Evolutionary conservation across 2,888 invertebrate species (phyloP).

Genomic region (Geotrupes spiniger): DNA sequence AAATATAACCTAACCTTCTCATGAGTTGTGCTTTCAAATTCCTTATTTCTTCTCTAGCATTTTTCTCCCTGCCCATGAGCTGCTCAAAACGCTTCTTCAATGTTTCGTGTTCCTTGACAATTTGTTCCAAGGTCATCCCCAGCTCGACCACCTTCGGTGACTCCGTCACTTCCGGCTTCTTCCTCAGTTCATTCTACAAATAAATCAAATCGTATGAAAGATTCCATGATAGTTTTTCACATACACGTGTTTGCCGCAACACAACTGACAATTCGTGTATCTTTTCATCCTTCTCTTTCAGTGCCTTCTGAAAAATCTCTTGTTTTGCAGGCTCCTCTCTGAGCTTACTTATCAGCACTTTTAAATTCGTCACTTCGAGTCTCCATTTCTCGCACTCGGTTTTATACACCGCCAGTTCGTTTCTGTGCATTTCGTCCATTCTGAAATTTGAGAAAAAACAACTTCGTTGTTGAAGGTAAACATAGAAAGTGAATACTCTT

Average conservation of each 20-base stretch:
- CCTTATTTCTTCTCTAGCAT: conserved; percentile 51
- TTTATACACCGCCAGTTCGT: conserved; percentile 63
- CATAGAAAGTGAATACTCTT: conserved; percentile 35
- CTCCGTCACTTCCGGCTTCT: conserved; percentile 26
- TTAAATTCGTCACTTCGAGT: conserved; percentile 51
- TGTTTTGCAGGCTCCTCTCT: conserved; percentile 43
- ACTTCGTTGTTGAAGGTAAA: not conserved
- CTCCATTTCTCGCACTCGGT: conserved; percentile 64
- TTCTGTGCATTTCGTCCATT: conserved; percentile 61
- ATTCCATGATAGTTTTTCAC: conserved; percentile 7
- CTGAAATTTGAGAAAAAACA: conserved; percentile 39
- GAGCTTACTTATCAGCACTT: conserved; percentile 48
- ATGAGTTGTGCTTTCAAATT: conserved; percentile 48
- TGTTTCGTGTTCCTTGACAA: conserved; percentile 45
- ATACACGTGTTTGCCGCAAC: conserved; percentile 47
- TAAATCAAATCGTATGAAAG: conserved; percentile 11
- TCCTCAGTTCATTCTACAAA: conserved; percentile 26
- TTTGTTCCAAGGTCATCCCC: conserved; percentile 37
- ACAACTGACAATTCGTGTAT: conserved; percentile 50
- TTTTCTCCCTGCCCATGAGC: conserved; percentile 54
- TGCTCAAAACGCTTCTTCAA: conserved; percentile 54
- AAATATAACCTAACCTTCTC: conserved; percentile 38
- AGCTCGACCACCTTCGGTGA: conserved; percentile 36
- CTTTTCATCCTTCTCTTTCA: conserved; percentile 50
- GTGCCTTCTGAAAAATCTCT: conserved; percentile 41